Evolutionary conservation across 2,797 vertebrate genomes (phyloP), one percentile per base, ranked within the genome.

Genomic region (Sebastes steindachneri): DNA sequence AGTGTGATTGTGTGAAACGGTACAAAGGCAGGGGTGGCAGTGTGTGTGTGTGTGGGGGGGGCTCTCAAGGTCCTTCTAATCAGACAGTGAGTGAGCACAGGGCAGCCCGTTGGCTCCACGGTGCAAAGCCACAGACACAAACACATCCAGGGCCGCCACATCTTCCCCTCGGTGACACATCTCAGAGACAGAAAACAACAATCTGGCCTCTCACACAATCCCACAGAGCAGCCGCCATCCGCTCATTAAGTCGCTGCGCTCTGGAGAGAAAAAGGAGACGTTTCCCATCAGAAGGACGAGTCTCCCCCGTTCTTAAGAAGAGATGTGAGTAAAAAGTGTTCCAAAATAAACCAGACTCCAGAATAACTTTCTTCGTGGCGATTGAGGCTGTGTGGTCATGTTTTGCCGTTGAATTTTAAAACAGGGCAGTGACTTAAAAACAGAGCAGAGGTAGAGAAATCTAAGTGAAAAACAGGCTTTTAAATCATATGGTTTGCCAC

Each of bases 121-220:
- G 15, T 23, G 63, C 66, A 73, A 68, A 88, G 64, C 80, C 86
- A 85, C 85, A 85, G 86, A 88, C 70, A 76, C 78, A 89, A 85
- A 89, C 82, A 86, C 72, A 74, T 86, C 72, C 69, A 55, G 54
- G 78, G 75, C 68, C 68, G 55, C 73, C 57, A 3, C 78, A 41
- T 78, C 73, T 72, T 63, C 12, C 78, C 53, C 19, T 51, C 53
- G 1, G 68, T 83, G 83, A 91, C 90, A 87, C 88, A 85, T 80
- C 73, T 57, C 41, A 2, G 9, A 70, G 64, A 66, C 8, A 35
- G 78, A 88, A 83, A 80, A 88, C 73, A 86, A 79, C 77, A 79
- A 67, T 79, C 76, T 53, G 23, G 54, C 75, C 69, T 82, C 66
- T 58, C 60, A 29, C 77, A 77, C 76, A 48, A 66, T 51, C 70